These are phyloP conservation scores for Linepithema humile DNA, from an alignment of 1,140 invertebrate species.

Conservation along the genomic window DNA sequence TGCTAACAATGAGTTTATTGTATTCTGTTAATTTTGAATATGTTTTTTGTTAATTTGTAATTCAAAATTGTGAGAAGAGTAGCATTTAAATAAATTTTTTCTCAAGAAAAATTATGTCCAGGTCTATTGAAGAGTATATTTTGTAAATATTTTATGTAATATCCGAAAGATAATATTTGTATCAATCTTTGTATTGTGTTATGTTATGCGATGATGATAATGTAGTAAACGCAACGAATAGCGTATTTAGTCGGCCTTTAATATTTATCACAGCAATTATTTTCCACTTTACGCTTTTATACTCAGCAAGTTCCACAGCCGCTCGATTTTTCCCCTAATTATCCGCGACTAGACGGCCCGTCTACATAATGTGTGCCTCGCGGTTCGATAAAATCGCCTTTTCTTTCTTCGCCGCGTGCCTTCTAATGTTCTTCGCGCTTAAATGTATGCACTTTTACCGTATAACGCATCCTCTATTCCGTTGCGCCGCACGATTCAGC, in stretches of 20 bases:
- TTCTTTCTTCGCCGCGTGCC: not conserved
- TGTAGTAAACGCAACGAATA: conserved; percentile 12
- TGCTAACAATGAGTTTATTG: not conserved
- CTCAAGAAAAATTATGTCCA: not conserved
- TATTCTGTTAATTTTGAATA: not conserved
- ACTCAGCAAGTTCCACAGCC: not conserved
- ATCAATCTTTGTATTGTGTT: not conserved
- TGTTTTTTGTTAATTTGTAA: no score
- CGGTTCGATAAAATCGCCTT: conserved; percentile 42
- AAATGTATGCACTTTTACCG: conserved; percentile 5
- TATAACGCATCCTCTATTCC: not conserved
- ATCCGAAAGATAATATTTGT: not conserved
- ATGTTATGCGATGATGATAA: not conserved
- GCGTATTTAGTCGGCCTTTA: conserved; percentile 33
- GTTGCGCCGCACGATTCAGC: not conserved
- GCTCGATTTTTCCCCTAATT: conserved; percentile 33
- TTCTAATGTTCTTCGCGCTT: not conserved
- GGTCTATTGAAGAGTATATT: not conserved
- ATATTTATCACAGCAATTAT: conserved; percentile 40
- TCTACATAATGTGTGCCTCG: not conserved
- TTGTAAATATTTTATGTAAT: not conserved
- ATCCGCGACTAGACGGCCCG: conserved; percentile 9
- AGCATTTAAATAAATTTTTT: not conserved
- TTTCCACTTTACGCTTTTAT: conserved; percentile 30
- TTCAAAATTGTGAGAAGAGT: not conserved